Base-by-base conservation (phyloP, 2,113 vertebrate genomes). In the Centropus bengalensis region DNA sequence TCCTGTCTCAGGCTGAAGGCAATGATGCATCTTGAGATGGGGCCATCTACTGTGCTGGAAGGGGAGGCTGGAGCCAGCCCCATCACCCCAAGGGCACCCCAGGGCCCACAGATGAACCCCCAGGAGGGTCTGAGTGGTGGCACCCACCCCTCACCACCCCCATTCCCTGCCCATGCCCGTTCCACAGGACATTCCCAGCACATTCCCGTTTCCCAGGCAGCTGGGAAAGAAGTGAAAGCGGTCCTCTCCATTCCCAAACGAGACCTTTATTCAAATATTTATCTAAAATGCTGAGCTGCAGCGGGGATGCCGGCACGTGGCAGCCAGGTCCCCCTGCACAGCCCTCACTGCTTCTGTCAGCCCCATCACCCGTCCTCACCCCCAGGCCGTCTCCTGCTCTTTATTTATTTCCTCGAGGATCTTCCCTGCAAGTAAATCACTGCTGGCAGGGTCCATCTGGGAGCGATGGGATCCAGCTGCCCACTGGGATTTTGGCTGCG, bases 211-310 rank as follows among this genome's bases (percentile, higher is more conserved):
- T 56, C 86, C 82, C 76, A 62, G 74, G 11, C 81, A 23, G 56
- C 93, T 73, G 85, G 33, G 68, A 12, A 33, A 91, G 91, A 76
- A 95, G 81, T 0, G 16, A 92, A 94, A 97, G 89, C 94, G 81
- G 78, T 89, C 84, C 69, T 75, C 55, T 44, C 60, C 47, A 21
- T 45, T 56, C 82, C 75, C 2, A 0, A 71, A 44, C 0, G 5
- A 92, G 56, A 60, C 18, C 49, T 92, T 71, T 96, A 88, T 96
- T 76, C 45, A 96, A 96, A 96, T 97, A 96, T 97, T 97, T 95
- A 94, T 79, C 54, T 77, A 24, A 95, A 97, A 85, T 6, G 0
- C 59, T 27, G 75, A 24, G 78, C 58, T 83, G 28, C 5, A 3
- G 52, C 19, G 55, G 54, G 55, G 82, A 66, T 0, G 0, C 30